phyloP scores from a whole-genome alignment of 2,113 vertebrate species.

The Zosterops pallidus region DNA sequence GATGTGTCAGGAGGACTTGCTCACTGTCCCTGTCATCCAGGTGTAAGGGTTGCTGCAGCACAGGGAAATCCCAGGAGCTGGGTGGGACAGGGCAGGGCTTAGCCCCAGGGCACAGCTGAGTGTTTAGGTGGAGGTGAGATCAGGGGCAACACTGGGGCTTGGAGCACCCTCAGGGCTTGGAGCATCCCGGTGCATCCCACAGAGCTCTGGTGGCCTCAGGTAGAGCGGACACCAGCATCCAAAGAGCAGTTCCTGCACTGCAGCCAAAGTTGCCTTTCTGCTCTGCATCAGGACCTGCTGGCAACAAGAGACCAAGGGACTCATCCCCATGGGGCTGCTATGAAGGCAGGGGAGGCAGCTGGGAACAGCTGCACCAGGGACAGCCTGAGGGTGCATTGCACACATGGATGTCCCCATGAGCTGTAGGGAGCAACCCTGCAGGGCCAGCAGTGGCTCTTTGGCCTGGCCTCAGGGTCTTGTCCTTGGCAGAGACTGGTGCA shows the following conservation, averaged over 20 bases:
- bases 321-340: not conserved
- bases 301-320: not conserved
- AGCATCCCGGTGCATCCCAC: rapidly evolving
- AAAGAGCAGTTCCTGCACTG: not conserved
- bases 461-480: not conserved
- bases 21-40: not conserved
- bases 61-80: not conserved
- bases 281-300: not conserved
- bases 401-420: rapidly evolving
- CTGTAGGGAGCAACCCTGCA: not conserved
- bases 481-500: not conserved
- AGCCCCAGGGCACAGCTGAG: not conserved
- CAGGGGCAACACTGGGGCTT: not conserved
- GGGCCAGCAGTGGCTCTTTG: not conserved
- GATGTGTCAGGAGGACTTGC: not conserved
- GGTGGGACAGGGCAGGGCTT: not conserved
- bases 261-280: not conserved
- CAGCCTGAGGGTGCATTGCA: not conserved
- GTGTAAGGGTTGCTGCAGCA: not conserved
- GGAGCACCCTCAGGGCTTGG: not conserved
- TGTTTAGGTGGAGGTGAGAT: rapidly evolving
- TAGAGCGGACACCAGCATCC: not conserved
- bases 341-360: not conserved
- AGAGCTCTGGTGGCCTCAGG: rapidly evolving
- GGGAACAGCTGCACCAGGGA: not conserved